Conservation (phyloP, 1,140 invertebrate genomes). For the Branchinecta lynchi region DNA sequence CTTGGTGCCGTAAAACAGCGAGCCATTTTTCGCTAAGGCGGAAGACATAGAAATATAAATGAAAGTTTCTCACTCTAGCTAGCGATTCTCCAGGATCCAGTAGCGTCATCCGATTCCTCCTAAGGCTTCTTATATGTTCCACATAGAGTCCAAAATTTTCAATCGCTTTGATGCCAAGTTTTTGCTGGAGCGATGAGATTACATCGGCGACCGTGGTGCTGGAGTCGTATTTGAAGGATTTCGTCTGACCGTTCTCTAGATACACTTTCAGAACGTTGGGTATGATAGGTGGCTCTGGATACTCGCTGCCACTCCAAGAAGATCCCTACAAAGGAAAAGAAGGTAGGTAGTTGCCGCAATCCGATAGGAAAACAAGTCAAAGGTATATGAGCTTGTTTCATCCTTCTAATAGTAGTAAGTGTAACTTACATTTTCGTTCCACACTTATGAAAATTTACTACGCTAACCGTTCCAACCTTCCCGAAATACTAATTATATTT, state of each 20-base stretch:
- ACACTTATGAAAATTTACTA: too few species aligned
- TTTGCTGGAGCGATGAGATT: constrained; percentile 62
- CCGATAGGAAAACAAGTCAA: too few species aligned
- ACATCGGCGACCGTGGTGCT: constrained; percentile 78
- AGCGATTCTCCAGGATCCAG: constrained; percentile 66
- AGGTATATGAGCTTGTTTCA: too few species aligned
- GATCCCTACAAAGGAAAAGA: constrained; percentile 44
- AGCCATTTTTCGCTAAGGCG: too few species aligned
- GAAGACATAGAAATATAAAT: too few species aligned
- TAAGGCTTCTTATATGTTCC: constrained; percentile 71
- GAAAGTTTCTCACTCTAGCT: constrained; percentile 44
- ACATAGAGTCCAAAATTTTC: constrained; percentile 76
- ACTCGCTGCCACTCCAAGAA: neutral
- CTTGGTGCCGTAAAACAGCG: too few species aligned
- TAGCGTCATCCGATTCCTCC: constrained; percentile 64
- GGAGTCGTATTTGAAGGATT: constrained; percentile 88
- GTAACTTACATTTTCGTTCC: too few species aligned
- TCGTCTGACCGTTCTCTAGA: constrained; percentile 84
- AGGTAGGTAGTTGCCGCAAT: constrained; percentile 15
- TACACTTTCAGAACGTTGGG: constrained; percentile 81
- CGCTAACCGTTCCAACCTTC: too few species aligned
- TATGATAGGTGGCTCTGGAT: constrained; percentile 68
- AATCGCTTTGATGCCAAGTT: constrained; percentile 58
- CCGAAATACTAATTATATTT: too few species aligned
- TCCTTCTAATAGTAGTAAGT: too few species aligned